These are phyloP conservation scores for Hypotaenidia okinawae DNA, from an alignment of 2,797 vertebrate species.

Conservation along the genomic window DNA sequence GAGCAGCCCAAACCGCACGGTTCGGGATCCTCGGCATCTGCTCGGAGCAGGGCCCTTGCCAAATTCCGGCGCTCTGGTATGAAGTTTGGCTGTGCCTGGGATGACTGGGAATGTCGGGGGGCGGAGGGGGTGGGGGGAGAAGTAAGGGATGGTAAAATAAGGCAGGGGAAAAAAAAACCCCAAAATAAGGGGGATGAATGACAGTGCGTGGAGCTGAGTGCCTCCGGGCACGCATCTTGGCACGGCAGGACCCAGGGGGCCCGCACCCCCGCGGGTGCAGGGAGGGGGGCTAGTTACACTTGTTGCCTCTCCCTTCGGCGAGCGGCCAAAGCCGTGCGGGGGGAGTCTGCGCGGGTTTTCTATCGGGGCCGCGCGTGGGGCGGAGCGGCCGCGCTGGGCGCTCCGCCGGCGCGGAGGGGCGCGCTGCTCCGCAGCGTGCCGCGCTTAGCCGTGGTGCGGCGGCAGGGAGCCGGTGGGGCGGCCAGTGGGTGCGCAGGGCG, in stretches of 20 bases:
- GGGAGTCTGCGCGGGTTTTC: not conserved
- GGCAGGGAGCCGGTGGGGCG: not conserved
- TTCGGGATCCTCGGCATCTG: conserved; percentile 19
- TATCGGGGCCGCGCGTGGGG: not conserved
- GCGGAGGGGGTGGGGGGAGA: too few relatives aligned
- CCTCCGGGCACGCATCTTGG: not conserved
- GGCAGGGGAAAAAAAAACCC: not conserved
- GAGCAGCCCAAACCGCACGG: not conserved
- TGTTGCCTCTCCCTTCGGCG: not conserved
- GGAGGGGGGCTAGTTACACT: not conserved
- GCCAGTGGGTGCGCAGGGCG: conserved; percentile 6
- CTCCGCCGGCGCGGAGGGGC: not conserved
- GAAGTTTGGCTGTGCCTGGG: not conserved
- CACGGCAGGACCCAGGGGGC: not conserved
- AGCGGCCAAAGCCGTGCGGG: not conserved
- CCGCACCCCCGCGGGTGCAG: not conserved
- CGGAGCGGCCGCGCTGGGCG: not conserved
- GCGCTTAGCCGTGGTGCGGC: not conserved
- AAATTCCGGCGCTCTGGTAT: conserved; percentile 21
- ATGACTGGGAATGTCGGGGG: not conserved
- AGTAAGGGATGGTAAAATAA: not conserved
- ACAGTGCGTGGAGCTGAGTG: not conserved
- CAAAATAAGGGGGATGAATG: not conserved
- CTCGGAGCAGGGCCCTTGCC: not conserved
- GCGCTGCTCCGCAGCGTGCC: not conserved